phyloP scores from a whole-genome alignment of 2,888 invertebrate species.

The Ceramica pisi region DNA sequence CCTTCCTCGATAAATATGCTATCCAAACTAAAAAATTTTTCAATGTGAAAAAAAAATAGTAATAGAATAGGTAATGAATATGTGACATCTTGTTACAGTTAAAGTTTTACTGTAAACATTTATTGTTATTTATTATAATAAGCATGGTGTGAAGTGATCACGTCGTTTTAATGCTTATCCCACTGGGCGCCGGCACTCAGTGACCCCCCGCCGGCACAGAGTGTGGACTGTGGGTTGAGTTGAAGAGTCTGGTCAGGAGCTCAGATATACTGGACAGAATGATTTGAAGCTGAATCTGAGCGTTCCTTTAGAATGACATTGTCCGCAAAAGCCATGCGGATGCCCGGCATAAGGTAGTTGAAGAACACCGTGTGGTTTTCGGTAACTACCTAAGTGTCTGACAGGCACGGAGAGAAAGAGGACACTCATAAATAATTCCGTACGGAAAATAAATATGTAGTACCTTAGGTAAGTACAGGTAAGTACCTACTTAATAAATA shows the following conservation, averaged over 20 bases:
- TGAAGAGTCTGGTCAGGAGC: background rate
- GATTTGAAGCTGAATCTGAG: background rate
- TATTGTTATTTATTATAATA: no score
- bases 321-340: background rate
- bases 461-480: background rate
- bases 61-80: conserved; percentile 7
- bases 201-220: background rate
- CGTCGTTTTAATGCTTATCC: background rate
- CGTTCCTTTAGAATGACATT: background rate
- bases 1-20: no score
- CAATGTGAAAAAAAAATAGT: no score
- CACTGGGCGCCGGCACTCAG: background rate
- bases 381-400: background rate
- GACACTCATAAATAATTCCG: background rate
- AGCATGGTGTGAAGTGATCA: conserved; percentile 3
- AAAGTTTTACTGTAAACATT: conserved; percentile 20
- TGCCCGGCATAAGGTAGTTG: background rate
- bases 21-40: no score
- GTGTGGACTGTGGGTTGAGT: background rate
- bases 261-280: background rate
- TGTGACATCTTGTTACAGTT: conserved; percentile 13
- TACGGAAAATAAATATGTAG: background rate
- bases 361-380: background rate
- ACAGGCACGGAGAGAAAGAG: background rate
- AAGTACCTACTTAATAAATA: background rate